Base-by-base conservation (phyloP, 2,888 invertebrate species). In the Andrena fulva region DNA sequence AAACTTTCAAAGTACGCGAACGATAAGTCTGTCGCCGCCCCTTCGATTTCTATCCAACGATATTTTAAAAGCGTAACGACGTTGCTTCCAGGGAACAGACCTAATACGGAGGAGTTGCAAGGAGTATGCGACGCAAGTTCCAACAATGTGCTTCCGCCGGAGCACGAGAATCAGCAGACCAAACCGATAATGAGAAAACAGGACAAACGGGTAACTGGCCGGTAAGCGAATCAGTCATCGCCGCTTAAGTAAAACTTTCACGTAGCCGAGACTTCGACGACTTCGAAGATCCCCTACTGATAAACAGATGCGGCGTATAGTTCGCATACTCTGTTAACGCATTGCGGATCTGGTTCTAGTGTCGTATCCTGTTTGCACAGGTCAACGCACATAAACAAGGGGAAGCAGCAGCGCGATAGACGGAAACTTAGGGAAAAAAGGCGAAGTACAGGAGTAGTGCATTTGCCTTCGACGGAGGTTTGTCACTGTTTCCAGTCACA, bases 391-490 rank as follows among this genome's bases (percentile, higher is more conserved):
- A 92, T 95, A 87, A 95, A 95, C 91, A 95, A 95, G 89, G 95
- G 95, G 31, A 95, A 95, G 89, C 94, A 95, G 82, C 95, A 95
- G 56, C 94, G 95, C 75, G 95, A 95, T 88, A 94, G 95, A 77
- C 94, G 95, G 90, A 95, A 95, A 92, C 92, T 95, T 71, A 91
- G 95, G 76, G 95, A 95, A 90, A 95, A 95, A 89, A 92, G 95
- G 84, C 93, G 95, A 76, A 95, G 95, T 86, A 95, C 95, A 20
- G 95, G 95, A 24, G 95, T 95, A 20, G 95, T 95, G 73, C 95
- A 95, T 91, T 92, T 95, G 76, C 95, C 95, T 52, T 95, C 95
- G 3, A 95, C 95, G 70, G 95, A 95, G 95, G 95, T 95, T 90
- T 91, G 92, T 88, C 77, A 80, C 72, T 87, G 78, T 84, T 87